A percentile compares a stretch with the other conserved stretches of the same genome.
Conservation (phyloP, 1,140 invertebrate genomes). For the Gryon sp. region DNA sequence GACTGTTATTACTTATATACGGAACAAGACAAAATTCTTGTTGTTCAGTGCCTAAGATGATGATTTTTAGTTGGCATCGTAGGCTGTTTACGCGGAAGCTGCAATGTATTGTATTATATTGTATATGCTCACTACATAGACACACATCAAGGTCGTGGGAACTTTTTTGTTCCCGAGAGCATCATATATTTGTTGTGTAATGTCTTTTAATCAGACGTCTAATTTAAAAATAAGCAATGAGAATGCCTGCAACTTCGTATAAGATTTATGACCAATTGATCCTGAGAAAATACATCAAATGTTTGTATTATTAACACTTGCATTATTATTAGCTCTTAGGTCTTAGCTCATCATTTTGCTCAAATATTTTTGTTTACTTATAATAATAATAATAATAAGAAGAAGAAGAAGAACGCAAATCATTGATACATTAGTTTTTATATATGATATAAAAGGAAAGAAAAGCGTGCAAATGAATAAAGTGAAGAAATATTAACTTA, state of each 20-base stretch:
- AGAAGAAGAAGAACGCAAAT: too few relatives aligned
- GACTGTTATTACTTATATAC: slow-evolving; percentile 39
- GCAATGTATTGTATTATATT: slow-evolving; percentile 15
- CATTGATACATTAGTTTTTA: too few relatives aligned
- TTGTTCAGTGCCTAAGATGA: slow-evolving; percentile 15
- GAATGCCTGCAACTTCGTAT: too few relatives aligned
- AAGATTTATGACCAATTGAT: too few relatives aligned
- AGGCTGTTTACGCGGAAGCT: slow-evolving; percentile 43
- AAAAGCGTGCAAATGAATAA: slow-evolving; percentile 21
- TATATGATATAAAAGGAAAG: not conserved
- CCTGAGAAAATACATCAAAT: too few relatives aligned
- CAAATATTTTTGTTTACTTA: too few relatives aligned
- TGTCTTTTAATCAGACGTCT: slow-evolving; percentile 5
- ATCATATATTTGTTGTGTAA: slow-evolving; percentile 20
- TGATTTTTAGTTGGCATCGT: slow-evolving; percentile 28
- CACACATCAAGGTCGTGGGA: slow-evolving; percentile 50
- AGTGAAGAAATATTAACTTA: slow-evolving; percentile 22
- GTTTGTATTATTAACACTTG: too few relatives aligned
- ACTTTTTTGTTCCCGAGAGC: slow-evolving; percentile 40
- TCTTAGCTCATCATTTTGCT: too few relatives aligned
- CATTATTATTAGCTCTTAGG: too few relatives aligned
- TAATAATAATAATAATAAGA: too few relatives aligned
- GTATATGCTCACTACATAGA: too few relatives aligned
- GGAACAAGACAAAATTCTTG: slow-evolving; percentile 26
- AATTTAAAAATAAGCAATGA: slow-evolving; percentile 4